These are phyloP conservation scores for Nemapogon koenigi DNA, from an alignment of 2,888 invertebrate species.

Conservation along the genomic window DNA sequence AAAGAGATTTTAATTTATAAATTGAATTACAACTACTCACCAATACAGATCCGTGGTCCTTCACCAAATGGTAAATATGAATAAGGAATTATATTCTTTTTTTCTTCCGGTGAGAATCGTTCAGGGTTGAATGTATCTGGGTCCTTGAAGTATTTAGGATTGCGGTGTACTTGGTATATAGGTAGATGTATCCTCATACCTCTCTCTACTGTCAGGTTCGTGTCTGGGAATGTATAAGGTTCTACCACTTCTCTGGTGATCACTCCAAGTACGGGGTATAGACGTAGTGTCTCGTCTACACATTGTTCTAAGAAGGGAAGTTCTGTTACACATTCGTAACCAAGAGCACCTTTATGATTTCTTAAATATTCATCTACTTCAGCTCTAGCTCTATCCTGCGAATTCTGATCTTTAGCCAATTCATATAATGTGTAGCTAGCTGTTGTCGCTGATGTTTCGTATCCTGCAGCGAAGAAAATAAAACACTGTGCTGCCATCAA, in stretches of 20 bases:
- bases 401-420: constrained; percentile 40
- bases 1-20: too few species aligned
- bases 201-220: constrained; percentile 5
- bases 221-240: constrained; percentile 8
- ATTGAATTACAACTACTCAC: constrained; percentile 10
- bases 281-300: constrained; percentile 42
- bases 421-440: constrained; percentile 51
- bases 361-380: constrained; percentile 38
- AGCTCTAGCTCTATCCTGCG: constrained; percentile 40
- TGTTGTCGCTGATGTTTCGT: constrained; percentile 55
- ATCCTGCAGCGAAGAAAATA: constrained; percentile 57
- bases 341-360: constrained; percentile 33
- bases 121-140: constrained; percentile 11
- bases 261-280: constrained; percentile 34
- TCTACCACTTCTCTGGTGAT: constrained; percentile 7
- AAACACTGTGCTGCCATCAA: constrained; percentile 58
- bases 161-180: constrained; percentile 6
- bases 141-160: constrained; percentile 11
- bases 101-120: constrained; percentile 11
- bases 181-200: constrained; percentile 11
- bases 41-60: constrained; percentile 16
- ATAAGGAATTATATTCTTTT: constrained; percentile 11
- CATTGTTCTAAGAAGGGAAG: constrained; percentile 53
- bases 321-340: constrained; percentile 45
- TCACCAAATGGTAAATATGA: constrained; percentile 17